Conservation (phyloP, 2,797 vertebrate genomes). For the Thalassophryne amazonica region DNA sequence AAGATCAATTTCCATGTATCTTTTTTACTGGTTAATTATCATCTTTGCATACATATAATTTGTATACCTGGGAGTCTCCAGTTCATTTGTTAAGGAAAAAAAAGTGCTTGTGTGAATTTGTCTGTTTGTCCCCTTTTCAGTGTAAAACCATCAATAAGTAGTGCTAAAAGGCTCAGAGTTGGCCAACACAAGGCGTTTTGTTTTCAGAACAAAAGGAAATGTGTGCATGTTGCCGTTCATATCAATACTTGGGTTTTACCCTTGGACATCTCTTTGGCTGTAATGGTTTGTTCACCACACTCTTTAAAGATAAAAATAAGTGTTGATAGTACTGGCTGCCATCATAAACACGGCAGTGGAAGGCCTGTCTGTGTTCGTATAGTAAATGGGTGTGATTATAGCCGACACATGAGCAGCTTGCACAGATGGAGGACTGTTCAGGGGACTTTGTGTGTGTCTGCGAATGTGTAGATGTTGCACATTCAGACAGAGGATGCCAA, state of each 20-base stretch:
- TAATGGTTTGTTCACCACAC: no score
- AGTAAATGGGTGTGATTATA: conserved; percentile 2
- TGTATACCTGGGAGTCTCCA: conserved; percentile 4
- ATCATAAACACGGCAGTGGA: no score
- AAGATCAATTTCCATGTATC: conserved; percentile 28
- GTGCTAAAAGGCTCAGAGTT: neutral
- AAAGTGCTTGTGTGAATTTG: neutral
- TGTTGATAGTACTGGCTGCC: no score
- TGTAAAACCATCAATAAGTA: neutral
- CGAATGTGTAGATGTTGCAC: conserved; percentile 9
- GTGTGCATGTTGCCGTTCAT: no score
- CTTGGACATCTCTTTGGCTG: no score
- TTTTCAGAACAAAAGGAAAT: neutral
- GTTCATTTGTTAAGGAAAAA: neutral
- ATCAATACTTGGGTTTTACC: no score
- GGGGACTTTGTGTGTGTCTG: conserved; percentile 2
- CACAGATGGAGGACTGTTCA: conserved; percentile 49
- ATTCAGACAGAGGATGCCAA: conserved; percentile 30
- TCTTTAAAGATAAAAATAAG: no score
- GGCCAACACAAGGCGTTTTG: neutral
- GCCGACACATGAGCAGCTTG: conserved; percentile 17
- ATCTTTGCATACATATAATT: conserved; percentile 12
- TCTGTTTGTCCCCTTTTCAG: neutral
- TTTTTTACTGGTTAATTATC: conserved; percentile 29
- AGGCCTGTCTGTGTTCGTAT: no score